Evolutionary conservation across 2,797 vertebrate species (phyloP).

Genomic region (Erethizon dorsatum): DNA sequence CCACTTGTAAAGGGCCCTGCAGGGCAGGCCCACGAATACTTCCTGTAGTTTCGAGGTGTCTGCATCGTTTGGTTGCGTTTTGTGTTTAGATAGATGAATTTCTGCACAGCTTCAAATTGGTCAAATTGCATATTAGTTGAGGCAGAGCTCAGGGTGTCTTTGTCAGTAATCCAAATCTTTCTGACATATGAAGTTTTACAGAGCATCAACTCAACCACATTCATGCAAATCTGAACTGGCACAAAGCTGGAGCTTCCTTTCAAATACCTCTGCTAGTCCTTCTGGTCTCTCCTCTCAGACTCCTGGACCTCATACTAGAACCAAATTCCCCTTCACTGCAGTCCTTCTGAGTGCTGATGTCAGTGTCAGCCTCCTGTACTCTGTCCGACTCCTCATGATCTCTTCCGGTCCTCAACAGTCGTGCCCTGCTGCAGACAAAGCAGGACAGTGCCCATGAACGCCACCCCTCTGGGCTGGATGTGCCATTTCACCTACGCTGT

Average conservation of each 20-base stretch:
- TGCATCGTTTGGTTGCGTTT: background rate
- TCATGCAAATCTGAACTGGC: conserved; percentile 6
- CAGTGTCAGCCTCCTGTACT: background rate
- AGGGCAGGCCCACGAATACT: background rate
- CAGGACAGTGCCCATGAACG: background rate
- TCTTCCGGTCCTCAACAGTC: background rate
- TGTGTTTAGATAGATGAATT: conserved; percentile 5
- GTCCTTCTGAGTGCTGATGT: background rate
- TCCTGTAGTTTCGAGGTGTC: background rate
- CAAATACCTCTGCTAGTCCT: background rate
- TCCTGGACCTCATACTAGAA: background rate
- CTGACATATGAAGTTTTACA: background rate
- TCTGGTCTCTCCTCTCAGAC: background rate
- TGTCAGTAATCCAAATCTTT: background rate
- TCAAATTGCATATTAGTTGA: background rate
- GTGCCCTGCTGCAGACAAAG: background rate
- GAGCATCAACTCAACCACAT: background rate
- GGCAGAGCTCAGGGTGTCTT: background rate
- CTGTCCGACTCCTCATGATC: background rate
- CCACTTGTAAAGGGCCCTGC: background rate
- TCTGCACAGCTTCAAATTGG: background rate
- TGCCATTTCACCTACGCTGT: background rate
- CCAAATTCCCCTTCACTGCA: background rate
- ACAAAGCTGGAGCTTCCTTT: background rate
- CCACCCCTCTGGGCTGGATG: background rate